Evolutionary conservation across 1,140 invertebrate species (phyloP).

Genomic region (Formica exsecta): DNA sequence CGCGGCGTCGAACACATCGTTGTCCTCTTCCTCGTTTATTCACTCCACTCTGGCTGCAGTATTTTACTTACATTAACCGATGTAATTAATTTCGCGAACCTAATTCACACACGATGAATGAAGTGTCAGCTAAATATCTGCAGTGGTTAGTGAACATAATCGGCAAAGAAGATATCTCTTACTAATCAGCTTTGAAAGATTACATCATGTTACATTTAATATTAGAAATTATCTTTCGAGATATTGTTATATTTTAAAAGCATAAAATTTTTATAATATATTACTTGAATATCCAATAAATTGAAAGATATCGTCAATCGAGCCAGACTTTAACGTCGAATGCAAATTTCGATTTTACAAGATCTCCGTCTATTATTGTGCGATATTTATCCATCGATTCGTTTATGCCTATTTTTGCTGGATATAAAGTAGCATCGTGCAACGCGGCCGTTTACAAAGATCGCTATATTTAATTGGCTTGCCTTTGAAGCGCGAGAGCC

Average conservation of each 20-base stretch:
- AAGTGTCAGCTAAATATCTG: background rate
- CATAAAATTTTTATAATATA: background rate
- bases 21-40: slow-evolving; percentile 53
- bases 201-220: background rate
- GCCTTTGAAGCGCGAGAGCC: slow-evolving; percentile 40
- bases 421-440: slow-evolving; percentile 39
- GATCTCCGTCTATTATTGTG: background rate
- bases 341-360: slow-evolving; percentile 24
- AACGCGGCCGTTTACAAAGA: slow-evolving; percentile 24
- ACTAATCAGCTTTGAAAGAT: background rate
- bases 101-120: slow-evolving; percentile 22
- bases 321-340: slow-evolving; percentile 16
- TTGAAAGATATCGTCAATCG: background rate
- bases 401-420: background rate
- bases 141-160: background rate
- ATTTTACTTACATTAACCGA: slow-evolving; percentile 34
- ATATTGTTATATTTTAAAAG: background rate
- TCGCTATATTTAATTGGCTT: slow-evolving; percentile 57
- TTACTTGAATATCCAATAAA: background rate
- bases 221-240: slow-evolving; percentile 7
- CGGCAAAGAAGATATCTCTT: background rate
- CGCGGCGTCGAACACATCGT: slow-evolving; percentile 62
- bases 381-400: background rate
- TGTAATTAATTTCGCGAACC: slow-evolving; percentile 63
- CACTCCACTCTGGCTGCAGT: background rate